Base-by-base conservation (phyloP, 1,140 invertebrate genomes). In the Zaprionus capensis region DNA sequence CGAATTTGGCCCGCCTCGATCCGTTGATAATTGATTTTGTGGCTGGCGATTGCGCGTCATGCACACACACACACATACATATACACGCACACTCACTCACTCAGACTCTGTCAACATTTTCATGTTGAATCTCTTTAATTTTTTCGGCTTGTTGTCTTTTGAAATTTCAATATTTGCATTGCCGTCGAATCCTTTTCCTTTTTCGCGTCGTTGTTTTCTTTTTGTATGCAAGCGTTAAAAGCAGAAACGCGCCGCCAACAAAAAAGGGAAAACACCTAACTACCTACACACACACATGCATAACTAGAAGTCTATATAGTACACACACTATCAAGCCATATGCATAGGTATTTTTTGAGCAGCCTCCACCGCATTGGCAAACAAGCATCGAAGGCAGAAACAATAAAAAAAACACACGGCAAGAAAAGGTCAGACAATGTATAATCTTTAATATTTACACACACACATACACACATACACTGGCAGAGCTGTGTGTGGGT, bases 11-110 rank as follows among this genome's bases (percentile, higher is more conserved):
- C 51, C 41, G 62, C 62, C 62, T 46, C 46, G 70, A 44, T 28
- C 74, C 87, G 88, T 92, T 92, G 76, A 92, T 91, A 92, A 92
- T 92, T 92, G 91, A 92, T 92, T 92, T 92, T 91, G 91, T 80
- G 91, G 91, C 80, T 66, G 65, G 58, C 78, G 78, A 91, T 90
- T 78, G 76, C 62, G 72, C 66, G 41, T 36, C 59, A 73, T 20
- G 17, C 53, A 64, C 59, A 66, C 51, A 57, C 53, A 57, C 64
- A 66, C 34, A 63, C 53, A 67, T 41, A 53, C 59, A 22, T 51
- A 31, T 20, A 65, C n/a, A 66, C 31, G 49, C 38, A 28, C 6
- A 31, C 58, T 34, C 41, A 44, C n/a, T 46, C n/a, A 46, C n/a
- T 46, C n/a, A 46, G n/a, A 11, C 41, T 46, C 56, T 74, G 63